phyloP scores from a whole-genome alignment of 2,888 invertebrate genomes.

The Chrysolina americana region DNA sequence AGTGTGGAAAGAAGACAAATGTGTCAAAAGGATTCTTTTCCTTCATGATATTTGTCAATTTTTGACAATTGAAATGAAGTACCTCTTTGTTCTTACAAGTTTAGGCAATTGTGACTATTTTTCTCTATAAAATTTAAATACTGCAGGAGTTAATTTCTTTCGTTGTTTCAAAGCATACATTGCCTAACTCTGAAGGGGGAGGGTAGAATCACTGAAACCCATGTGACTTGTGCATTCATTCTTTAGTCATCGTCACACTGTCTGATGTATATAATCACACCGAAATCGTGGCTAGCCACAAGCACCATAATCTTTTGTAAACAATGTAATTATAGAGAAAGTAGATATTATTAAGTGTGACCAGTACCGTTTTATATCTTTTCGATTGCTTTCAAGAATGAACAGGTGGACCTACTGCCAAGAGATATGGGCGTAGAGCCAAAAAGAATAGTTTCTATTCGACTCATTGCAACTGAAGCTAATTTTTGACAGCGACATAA shows the following conservation, averaged over 20 bases:
- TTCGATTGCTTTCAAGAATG: constrained; percentile 4
- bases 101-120: too few species aligned
- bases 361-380: constrained; percentile 19
- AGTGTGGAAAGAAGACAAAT: too few species aligned
- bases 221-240: background rate
- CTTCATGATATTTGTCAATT: too few species aligned
- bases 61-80: too few species aligned
- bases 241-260: background rate
- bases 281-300: background rate
- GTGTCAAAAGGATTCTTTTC: too few species aligned
- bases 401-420: constrained; percentile 3
- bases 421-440: constrained; percentile 6
- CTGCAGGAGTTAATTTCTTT: too few species aligned
- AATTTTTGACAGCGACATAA: background rate
- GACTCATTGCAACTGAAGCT: too few species aligned
- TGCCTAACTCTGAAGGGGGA: background rate
- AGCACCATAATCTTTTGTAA: background rate
- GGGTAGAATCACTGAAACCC: background rate
- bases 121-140: too few species aligned
- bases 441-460: too few species aligned
- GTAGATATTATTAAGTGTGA: constrained; percentile 19
- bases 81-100: too few species aligned
- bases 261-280: too few species aligned
- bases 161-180: too few species aligned
- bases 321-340: constrained; percentile 19